Percentiles rank a stretch among this genome's conserved stretches.
Conservation (phyloP, 2,797 vertebrate species). For the Serranus cabrilla region DNA sequence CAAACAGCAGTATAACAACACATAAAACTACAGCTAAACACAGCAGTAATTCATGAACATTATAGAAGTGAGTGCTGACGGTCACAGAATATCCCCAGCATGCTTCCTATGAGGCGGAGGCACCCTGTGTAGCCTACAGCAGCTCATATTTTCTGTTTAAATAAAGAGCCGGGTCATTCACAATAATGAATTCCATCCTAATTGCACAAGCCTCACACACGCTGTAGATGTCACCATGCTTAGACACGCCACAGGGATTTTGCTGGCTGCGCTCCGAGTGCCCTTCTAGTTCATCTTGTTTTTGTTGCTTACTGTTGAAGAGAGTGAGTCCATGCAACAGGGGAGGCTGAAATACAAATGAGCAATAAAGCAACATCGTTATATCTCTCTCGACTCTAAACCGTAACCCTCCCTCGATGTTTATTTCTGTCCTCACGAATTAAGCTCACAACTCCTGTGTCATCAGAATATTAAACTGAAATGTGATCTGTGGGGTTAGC, state of each 20-base stretch:
- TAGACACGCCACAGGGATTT: slow-evolving; percentile 31
- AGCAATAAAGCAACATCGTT: slow-evolving; percentile 25
- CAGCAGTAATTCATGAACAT: slow-evolving; percentile 24
- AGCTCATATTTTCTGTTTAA: slow-evolving; percentile 31
- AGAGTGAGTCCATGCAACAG: slow-evolving; percentile 19
- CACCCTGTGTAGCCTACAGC: neutral
- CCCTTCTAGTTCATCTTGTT: slow-evolving; percentile 12
- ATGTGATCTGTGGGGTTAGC: neutral
- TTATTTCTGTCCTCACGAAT: slow-evolving; percentile 28
- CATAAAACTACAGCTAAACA: neutral
- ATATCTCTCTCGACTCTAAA: slow-evolving; percentile 3
- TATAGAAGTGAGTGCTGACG: neutral
- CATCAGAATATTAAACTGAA: slow-evolving; percentile 17
- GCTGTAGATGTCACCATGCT: slow-evolving; percentile 15
- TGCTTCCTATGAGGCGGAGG: slow-evolving; percentile 1
- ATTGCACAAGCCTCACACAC: slow-evolving; percentile 29
- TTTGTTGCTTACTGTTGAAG: slow-evolving; percentile 23
- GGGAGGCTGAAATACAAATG: slow-evolving; percentile 5
- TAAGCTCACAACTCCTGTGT: slow-evolving; percentile 10
- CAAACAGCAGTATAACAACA: slow-evolving; percentile 23
- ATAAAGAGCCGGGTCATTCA: slow-evolving; percentile 29
- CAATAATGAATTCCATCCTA: slow-evolving; percentile 28
- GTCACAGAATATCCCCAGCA: slow-evolving; percentile 6
- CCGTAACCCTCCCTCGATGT: neutral
- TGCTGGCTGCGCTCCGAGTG: slow-evolving; percentile 1